A percentile compares a stretch with the other conserved stretches of the same genome.
phyloP scores from a whole-genome alignment of 2,888 invertebrate species.

The Pammene fasciana region DNA sequence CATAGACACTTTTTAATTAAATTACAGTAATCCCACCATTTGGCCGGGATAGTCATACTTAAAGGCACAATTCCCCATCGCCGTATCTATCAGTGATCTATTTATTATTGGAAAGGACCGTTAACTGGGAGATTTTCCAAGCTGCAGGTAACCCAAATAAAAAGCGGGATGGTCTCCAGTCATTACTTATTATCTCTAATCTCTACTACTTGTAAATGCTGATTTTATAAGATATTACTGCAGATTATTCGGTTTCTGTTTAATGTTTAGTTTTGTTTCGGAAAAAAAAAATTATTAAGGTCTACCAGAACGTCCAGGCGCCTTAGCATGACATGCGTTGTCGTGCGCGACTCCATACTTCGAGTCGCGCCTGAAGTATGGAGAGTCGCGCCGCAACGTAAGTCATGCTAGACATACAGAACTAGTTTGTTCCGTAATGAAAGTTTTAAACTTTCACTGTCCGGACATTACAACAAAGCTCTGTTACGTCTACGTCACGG shows the following conservation, averaged over 20 bases:
- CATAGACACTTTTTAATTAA: slow-evolving; percentile 10
- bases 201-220: background rate
- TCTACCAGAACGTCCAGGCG: too few relatives aligned
- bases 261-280: background rate
- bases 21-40: slow-evolving; percentile 25
- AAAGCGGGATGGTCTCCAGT: background rate
- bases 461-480: too few relatives aligned
- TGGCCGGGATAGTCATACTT: slow-evolving; percentile 27
- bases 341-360: too few relatives aligned
- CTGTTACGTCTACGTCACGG: too few relatives aligned
- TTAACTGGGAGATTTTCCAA: background rate
- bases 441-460: background rate
- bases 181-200: background rate
- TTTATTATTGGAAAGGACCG: background rate
- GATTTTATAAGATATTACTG: background rate
- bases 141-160: background rate
- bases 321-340: too few relatives aligned
- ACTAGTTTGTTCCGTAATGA: background rate
- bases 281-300: background rate
- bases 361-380: too few relatives aligned
- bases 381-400: too few relatives aligned
- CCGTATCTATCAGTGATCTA: slow-evolving; percentile 4
- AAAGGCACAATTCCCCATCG: slow-evolving; percentile 36
- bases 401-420: too few relatives aligned
- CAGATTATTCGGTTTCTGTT: background rate